Evolutionary conservation across 2,888 invertebrate species (phyloP), one percentile per base, ranked within the genome.

Genomic region (Drosophila birchii): DNA sequence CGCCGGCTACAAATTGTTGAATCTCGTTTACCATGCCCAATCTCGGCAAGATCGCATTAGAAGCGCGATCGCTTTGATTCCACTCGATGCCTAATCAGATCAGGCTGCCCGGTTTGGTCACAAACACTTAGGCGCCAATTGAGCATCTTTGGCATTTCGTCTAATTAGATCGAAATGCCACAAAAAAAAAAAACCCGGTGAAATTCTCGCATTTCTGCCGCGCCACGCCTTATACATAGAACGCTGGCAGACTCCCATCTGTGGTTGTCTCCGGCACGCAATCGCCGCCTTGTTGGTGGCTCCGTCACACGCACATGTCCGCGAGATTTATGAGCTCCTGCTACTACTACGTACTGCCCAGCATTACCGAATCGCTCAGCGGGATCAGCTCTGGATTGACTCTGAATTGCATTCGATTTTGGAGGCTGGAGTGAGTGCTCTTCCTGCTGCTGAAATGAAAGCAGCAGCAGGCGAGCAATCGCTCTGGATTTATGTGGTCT

Each of bases 91-190:
- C 57, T 76, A 87, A 87, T 78, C 85, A 72, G 87, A 85, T 76
- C 87, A 78, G 66, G 68, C 62, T 57, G 64, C 86, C 79, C 54
- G 63, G 81, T 90, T 90, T 90, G 90, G 90, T 64, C 76, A 80
- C 73, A 86, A 86, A 81, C 88, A 89, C 86, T 90, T 90, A 84
- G 89, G 82, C 82, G 86, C 86, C 89, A 89, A 89, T 88, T 88
- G 90, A 83, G 78, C 76, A 80, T 80, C 80, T 84, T 78, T 86
- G 86, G 86, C 81, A 88, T 81, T 88, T 76, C 76, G 77, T 76
- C 88, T 86, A 86, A 86, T 86, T 86, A 86, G 81, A 78, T 41
- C 26, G 72, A 73, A 83, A 83, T 83, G 78, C 78, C 79, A 66
- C 83, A 73, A 57, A 44, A 44, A 76, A 66, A 80, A 73, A 57